Evolutionary conservation across 2,113 vertebrate genomes (phyloP).

Genomic region (Carassius auratus): DNA sequence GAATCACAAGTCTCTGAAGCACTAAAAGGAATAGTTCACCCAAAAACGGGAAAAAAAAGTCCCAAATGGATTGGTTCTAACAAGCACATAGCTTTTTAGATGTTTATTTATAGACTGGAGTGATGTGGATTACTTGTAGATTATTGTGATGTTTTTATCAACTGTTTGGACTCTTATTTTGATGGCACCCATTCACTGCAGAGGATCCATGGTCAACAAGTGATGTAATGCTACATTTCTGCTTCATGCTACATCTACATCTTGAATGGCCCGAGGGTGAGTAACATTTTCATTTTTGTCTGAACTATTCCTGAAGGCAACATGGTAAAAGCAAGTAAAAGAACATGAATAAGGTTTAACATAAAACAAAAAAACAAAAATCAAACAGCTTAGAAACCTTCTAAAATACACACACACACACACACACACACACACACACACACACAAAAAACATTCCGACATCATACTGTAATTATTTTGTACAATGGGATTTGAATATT

Average conservation of each 20-base stretch:
- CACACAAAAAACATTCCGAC: not conserved
- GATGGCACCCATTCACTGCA: not conserved
- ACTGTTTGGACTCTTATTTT: not conserved
- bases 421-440: too few species aligned
- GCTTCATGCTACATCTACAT: not conserved
- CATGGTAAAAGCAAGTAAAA: not conserved
- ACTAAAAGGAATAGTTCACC: too few species aligned
- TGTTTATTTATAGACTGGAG: too few species aligned
- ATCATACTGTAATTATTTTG: not conserved
- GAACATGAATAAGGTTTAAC: not conserved
- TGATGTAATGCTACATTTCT: too few species aligned
- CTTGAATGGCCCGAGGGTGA: not conserved
- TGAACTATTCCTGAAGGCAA: not conserved
- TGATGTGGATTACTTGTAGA: not conserved
- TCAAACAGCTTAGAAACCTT: not conserved
- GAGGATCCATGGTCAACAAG: not conserved
- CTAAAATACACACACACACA: not conserved
- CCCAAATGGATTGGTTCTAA: too few species aligned
- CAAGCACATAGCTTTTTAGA: too few species aligned
- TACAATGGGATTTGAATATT: not conserved
- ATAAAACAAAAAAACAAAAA: not conserved
- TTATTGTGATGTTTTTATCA: not conserved
- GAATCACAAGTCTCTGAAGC: not conserved
- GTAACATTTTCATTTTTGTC: not conserved
- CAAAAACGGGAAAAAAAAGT: too few species aligned